phyloP scores from a whole-genome alignment of 1,140 invertebrate species.

The Asbolus verrucosus region DNA sequence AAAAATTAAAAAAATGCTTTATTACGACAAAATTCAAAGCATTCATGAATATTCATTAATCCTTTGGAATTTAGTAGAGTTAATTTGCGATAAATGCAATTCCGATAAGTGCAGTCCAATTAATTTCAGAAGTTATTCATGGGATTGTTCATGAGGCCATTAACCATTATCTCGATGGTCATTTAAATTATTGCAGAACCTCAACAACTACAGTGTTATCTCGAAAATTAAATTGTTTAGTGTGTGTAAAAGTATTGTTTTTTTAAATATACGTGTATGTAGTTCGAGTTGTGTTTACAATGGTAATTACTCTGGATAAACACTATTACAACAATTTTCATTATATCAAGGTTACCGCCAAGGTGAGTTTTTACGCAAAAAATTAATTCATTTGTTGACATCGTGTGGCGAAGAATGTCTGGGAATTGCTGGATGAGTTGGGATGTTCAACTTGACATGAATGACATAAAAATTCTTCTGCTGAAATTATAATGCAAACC shows the following conservation, averaged over 20 bases:
- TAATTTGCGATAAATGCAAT: conserved; percentile 11
- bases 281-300: conserved; percentile 16
- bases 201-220: too few species aligned
- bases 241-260: not conserved
- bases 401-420: not conserved
- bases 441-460: not conserved
- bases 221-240: not conserved
- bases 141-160: conserved; percentile 17
- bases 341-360: conserved; percentile 1
- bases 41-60: conserved; percentile 18
- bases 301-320: conserved; percentile 21
- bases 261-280: conserved; percentile 4
- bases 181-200: too few species aligned
- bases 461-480: not conserved
- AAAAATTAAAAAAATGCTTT: conserved; percentile 12
- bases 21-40: conserved; percentile 1
- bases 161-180: conserved; percentile 7
- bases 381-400: conserved; percentile 30
- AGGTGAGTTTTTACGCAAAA: conserved; percentile 28
- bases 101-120: conserved; percentile 12
- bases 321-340: conserved; percentile 8
- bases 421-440: not conserved
- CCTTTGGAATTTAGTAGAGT: not conserved
- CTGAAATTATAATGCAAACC: not conserved
- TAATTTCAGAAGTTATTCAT: conserved; percentile 4